phyloP scores from a whole-genome alignment of 2,888 invertebrate genomes.

The Zhengitettix transpicula region DNA sequence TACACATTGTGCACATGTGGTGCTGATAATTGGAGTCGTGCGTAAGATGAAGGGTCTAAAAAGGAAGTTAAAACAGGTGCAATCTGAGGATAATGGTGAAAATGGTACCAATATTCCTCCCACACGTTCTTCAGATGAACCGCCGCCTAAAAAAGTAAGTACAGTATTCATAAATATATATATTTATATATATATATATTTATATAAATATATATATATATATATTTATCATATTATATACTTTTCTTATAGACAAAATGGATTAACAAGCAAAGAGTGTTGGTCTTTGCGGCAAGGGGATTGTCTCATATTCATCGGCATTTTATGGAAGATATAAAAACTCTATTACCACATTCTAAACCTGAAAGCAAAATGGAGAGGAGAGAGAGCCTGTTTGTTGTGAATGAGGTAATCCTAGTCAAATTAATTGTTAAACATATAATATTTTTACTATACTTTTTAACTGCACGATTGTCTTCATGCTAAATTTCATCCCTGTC shows the following conservation, averaged over 20 bases:
- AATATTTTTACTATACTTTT: too few species aligned
- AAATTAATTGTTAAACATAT: too few species aligned
- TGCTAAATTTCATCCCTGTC: too few species aligned
- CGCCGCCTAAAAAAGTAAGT: background rate
- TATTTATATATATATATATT: too few species aligned
- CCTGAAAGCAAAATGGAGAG: conserved; percentile 89
- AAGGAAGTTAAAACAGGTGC: background rate
- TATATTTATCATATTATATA: background rate
- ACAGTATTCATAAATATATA: too few species aligned
- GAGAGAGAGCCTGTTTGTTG: conserved; percentile 66
- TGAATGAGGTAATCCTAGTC: conserved; percentile 52
- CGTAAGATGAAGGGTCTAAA: background rate
- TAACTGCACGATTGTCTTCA: too few species aligned
- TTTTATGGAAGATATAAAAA: conserved; percentile 86
- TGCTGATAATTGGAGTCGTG: background rate
- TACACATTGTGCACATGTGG: too few species aligned
- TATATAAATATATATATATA: background rate
- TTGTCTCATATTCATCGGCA: conserved; percentile 85
- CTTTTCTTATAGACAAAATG: conserved; percentile 56
- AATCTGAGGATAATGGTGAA: background rate
- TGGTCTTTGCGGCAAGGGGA: conserved; percentile 90
- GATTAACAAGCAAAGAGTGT: conserved; percentile 82
- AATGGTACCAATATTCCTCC: background rate
- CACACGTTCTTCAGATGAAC: background rate
- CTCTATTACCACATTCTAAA: conserved; percentile 85